Percentiles rank a stretch among this genome's conserved stretches.
These are phyloP conservation scores for Microtus richardsoni DNA, from an alignment of 2,113 vertebrate species.

Conservation along the genomic window DNA sequence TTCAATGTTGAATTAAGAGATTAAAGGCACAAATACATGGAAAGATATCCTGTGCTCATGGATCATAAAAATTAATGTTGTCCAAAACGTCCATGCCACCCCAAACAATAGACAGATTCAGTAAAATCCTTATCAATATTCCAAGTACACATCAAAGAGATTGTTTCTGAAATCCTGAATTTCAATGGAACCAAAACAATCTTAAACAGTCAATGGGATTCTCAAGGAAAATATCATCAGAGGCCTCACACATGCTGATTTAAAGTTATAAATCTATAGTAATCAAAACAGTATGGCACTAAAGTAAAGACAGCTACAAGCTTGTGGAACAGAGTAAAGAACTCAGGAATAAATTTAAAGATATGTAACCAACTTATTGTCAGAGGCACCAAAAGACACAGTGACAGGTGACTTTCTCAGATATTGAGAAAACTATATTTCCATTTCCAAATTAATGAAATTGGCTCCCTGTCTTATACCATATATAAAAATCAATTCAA, in stretches of 20 bases:
- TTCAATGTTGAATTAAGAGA: neutral
- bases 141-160: neutral
- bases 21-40: neutral
- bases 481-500: neutral
- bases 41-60: neutral
- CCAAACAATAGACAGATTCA: neutral
- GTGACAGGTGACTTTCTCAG: neutral
- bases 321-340: neutral
- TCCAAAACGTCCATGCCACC: neutral
- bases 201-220: neutral
- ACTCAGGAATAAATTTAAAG: neutral
- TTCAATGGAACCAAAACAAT: neutral
- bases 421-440: neutral
- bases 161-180: neutral
- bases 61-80: neutral
- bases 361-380: neutral
- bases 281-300: neutral
- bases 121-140: neutral
- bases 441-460: neutral
- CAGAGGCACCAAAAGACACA: neutral
- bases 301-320: neutral
- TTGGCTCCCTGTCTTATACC: neutral
- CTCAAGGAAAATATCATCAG: neutral
- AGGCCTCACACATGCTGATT: neutral
- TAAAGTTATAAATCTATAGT: neutral